Base-by-base conservation (phyloP, 2,113 vertebrate species). In the Asarcornis scutulata region DNA sequence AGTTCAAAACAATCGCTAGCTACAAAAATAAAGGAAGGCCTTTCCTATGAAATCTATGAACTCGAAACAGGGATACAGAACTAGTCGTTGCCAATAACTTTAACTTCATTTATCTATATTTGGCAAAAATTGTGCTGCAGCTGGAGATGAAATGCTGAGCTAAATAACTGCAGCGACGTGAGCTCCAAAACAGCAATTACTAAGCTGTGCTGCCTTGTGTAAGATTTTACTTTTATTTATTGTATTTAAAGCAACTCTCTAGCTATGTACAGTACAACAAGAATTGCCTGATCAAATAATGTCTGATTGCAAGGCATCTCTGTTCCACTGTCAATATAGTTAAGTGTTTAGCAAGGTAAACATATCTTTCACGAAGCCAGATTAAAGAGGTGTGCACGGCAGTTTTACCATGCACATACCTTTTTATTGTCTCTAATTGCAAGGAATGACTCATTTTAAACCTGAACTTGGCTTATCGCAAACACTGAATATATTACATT, bases 31-130 rank as follows among this genome's bases (percentile, higher is more conserved):
- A 96, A 97, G 82, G 85, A 86, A 96, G 86, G 93, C 88, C 96
- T 80, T 95, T 94, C 96, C 95, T 97, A 95, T 87, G 95, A 97
- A 98, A 97, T 97, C 97, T 92, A 89, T 97, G 97, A 98, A 98
- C 97, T 98, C 50, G 4, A 97, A 98, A 96, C 97, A 98, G 96
- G 97, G 97, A 97, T 97, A 96, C 96, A 96, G 95, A 97, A 93
- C 91, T 81, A 94, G 95, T 79, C 48, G 50, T 94, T 98, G 98
- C 98, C 98, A 98, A 98, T 97, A 98, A 98, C 97, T 98, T 98
- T 98, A 98, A 98, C 97, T 98, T 98, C 98, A 98, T 98, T 98
- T 98, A 98, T 98, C 98, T 98, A 98, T 98, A 98, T 98, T 98
- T 98, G 98, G 98, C 98, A 98, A 98, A 98, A 98, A 97, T 93